phyloP scores from a whole-genome alignment of 2,797 vertebrate genomes.

The Sebastes reedi region DNA sequence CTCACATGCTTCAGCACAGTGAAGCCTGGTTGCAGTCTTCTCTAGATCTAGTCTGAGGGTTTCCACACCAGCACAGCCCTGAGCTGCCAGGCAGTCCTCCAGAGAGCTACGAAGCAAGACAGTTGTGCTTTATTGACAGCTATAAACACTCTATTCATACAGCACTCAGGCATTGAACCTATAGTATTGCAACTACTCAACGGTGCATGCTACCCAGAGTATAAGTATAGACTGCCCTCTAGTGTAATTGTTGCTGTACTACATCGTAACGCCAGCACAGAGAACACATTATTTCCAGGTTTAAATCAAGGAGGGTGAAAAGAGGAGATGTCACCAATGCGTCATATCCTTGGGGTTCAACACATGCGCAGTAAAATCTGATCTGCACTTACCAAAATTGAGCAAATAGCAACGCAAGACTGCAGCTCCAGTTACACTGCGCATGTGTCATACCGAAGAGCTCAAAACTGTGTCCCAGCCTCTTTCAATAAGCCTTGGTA shows the following conservation, averaged over 20 bases:
- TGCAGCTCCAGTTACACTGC: no score
- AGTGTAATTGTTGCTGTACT: conserved; percentile 10
- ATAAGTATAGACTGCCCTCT: conserved; percentile 16
- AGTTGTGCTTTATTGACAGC: neutral
- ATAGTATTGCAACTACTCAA: no score
- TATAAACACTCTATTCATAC: neutral
- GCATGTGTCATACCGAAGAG: no score
- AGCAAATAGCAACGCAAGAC: no score
- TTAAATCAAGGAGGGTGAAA: neutral
- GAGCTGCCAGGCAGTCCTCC: conserved; percentile 82
- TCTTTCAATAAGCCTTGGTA: no score
- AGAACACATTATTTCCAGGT: neutral
- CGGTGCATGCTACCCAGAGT: neutral
- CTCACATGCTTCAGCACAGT: conserved; percentile 82
- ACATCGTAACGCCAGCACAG: neutral
- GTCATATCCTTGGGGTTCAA: no score
- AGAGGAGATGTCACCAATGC: no score
- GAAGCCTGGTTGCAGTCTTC: conserved; percentile 75
- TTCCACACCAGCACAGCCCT: conserved; percentile 57
- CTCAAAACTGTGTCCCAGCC: no score
- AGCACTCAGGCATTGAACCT: neutral
- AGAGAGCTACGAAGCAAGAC: conserved; percentile 74
- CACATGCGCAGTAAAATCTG: no score
- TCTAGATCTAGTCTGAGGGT: conserved; percentile 79
- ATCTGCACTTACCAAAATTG: no score